Percentiles rank a stretch among this genome's conserved stretches.
Evolutionary conservation across 2,113 vertebrate species (phyloP).

Genomic region (Phainopepla nitens): DNA sequence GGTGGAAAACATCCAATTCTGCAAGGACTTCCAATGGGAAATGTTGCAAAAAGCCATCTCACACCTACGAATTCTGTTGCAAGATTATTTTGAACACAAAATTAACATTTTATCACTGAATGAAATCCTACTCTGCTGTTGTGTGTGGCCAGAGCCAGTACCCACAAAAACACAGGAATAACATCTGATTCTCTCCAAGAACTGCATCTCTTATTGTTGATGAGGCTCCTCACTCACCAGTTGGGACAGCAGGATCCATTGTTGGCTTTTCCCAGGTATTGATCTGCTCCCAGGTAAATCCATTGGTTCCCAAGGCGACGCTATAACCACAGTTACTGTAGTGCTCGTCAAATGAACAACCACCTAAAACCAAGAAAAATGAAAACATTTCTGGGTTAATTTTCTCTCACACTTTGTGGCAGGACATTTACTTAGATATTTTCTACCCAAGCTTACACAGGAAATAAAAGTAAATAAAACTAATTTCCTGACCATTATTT

Average conservation of each 20-base stretch:
- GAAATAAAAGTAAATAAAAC: not conserved
- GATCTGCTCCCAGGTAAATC: conserved; percentile 96
- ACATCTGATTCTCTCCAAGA: not conserved
- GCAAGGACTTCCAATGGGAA: not conserved
- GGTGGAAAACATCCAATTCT: not conserved
- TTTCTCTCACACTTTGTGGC: conserved; percentile 6
- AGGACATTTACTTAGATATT: conserved; percentile 66
- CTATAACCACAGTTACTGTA: conserved; percentile 94
- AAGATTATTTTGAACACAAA: not conserved
- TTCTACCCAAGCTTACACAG: conserved; percentile 43
- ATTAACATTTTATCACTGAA: not conserved
- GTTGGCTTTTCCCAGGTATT: conserved; percentile 96
- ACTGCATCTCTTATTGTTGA: rapidly evolving
- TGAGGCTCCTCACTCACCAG: conserved; percentile 74
- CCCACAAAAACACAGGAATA: rapidly evolving
- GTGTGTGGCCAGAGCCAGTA: not conserved
- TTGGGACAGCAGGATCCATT: conserved; percentile 87
- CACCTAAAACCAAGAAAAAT: conserved; percentile 74
- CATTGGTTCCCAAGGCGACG: conserved; percentile 92
- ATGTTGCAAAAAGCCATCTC: not conserved
- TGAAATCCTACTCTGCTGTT: not conserved
- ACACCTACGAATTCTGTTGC: not conserved
- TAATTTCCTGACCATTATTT: not conserved
- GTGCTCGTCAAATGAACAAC: conserved; percentile 92
- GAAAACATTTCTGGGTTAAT: conserved; percentile 57